A percentile compares a stretch with the other conserved stretches of the same genome.
Conservation (phyloP, 2,797 vertebrate genomes). For the Eptatretus atami region DNA sequence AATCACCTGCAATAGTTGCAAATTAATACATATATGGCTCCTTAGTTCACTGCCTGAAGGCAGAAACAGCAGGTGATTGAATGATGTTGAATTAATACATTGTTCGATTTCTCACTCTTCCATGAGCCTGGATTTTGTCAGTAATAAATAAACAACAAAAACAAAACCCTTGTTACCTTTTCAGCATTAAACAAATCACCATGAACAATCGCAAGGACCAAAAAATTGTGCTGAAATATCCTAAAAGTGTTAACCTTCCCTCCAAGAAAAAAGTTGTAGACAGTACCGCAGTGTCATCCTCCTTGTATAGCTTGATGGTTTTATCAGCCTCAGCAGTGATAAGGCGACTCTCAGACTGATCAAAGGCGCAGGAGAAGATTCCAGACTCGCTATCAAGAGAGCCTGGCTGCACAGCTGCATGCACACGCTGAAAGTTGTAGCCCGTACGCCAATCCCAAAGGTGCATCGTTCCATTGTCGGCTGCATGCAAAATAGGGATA, state of each 20-base stretch:
- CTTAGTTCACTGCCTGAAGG: too few relatives aligned
- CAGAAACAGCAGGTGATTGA: too few relatives aligned
- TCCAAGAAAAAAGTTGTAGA: too few relatives aligned
- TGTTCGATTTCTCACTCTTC: too few relatives aligned
- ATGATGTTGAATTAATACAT: too few relatives aligned
- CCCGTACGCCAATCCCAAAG: constrained; percentile 98
- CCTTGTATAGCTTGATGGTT: constrained; percentile 91
- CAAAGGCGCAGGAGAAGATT: constrained; percentile 76
- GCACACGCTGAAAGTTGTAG: constrained; percentile 92
- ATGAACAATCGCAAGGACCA: not conserved
- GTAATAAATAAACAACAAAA: too few relatives aligned
- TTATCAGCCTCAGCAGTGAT: constrained; percentile 92
- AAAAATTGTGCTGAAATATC: constrained; percentile 7
- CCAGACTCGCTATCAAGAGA: constrained; percentile 95
- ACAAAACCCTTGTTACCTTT: too few relatives aligned
- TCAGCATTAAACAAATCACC: not conserved
- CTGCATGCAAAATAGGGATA: constrained; percentile 14
- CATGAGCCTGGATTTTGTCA: too few relatives aligned
- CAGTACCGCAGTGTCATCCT: constrained; percentile 64
- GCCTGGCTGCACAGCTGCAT: constrained; percentile 76
- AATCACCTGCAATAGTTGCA: too few relatives aligned
- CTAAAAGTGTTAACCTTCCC: not conserved
- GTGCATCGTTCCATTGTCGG: constrained; percentile 92
- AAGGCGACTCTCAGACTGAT: constrained; percentile 60
- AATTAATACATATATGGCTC: too few relatives aligned